These are phyloP conservation scores for Drosophila trapezifrons DNA, from an alignment of 1,140 invertebrate genomes.

Conservation along the genomic window DNA sequence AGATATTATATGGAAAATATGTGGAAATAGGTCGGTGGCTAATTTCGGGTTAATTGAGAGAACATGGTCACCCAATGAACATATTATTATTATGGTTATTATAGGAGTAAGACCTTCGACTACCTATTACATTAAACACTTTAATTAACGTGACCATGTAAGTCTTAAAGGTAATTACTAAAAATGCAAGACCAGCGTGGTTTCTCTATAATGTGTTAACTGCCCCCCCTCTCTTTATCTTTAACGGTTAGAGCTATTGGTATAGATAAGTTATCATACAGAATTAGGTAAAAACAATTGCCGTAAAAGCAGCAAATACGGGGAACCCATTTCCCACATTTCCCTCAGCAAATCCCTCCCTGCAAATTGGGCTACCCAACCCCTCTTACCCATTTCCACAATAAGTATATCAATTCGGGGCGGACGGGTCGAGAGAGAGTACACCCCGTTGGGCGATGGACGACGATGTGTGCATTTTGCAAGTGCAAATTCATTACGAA, in stretches of 20 bases:
- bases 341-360: not conserved
- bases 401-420: not conserved
- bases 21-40: not conserved
- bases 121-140: not conserved
- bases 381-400: slow-evolving; percentile 6
- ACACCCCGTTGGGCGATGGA: slow-evolving; percentile 13
- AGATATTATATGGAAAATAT: not conserved
- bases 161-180: not conserved
- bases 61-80: no score
- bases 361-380: slow-evolving; percentile 19
- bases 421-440: not conserved
- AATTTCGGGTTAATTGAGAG: not conserved
- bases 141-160: not conserved
- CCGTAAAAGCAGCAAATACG: not conserved
- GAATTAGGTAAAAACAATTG: slow-evolving; percentile 8
- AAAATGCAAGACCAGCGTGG: not conserved
- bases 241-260: not conserved
- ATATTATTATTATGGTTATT: not conserved
- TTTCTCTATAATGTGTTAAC: not conserved
- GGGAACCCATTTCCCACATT: not conserved
- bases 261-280: not conserved
- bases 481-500: slow-evolving; percentile 66
- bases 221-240: not conserved
- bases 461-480: slow-evolving; percentile 40
- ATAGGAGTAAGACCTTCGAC: no score